Conservation (phyloP, 2,797 vertebrate species). For the Catostomus latipinnis region DNA sequence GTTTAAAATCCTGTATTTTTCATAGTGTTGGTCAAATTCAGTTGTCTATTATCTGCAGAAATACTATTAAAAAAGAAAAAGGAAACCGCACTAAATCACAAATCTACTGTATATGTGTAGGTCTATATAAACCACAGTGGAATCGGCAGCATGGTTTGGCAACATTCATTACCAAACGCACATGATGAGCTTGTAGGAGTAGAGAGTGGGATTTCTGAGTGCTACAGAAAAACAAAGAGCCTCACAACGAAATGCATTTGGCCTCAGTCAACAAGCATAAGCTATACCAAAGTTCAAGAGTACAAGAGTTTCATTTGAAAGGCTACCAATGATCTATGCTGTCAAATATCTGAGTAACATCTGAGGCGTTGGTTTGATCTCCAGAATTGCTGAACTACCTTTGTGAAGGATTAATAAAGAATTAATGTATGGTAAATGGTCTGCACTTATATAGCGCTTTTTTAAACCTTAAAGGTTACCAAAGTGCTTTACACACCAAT, state of each 20-base stretch:
- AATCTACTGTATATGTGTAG: no score
- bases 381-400: not conserved
- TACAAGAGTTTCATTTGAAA: constrained; percentile 29
- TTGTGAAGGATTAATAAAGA: not conserved
- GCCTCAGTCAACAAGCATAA: constrained; percentile 30
- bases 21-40: no score
- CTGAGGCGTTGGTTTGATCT: not conserved
- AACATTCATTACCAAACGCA: constrained; percentile 46
- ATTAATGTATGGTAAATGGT: not conserved
- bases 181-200: constrained; percentile 57
- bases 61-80: no score
- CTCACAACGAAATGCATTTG: constrained; percentile 35
- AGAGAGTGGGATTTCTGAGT: constrained; percentile 59
- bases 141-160: constrained; percentile 41
- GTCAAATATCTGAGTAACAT: not conserved
- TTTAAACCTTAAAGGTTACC: no score
- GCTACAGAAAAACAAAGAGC: constrained; percentile 54
- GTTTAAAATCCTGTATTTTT: no score
- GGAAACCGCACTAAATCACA: no score
- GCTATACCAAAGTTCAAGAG: constrained; percentile 22
- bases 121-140: constrained; percentile 20
- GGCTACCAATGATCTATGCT: constrained; percentile 3
- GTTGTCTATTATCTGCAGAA: no score
- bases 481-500: no score
- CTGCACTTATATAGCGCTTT: no score